phyloP scores from a whole-genome alignment of 2,888 invertebrate genomes.

The Nebria salina region DNA sequence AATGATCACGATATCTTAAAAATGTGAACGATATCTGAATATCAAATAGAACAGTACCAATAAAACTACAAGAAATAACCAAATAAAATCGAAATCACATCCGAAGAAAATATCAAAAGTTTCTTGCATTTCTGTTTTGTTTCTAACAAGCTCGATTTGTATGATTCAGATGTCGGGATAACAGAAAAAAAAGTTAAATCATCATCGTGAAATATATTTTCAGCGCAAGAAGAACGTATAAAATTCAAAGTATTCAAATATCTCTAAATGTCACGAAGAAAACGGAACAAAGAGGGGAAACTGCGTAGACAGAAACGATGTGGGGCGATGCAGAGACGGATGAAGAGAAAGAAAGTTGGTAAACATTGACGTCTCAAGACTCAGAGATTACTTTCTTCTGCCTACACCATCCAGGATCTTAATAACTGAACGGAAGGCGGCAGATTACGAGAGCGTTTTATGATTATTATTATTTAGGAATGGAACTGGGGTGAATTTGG shows the following conservation, averaged over 20 bases:
- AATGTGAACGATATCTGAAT: too few species aligned
- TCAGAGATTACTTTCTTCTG: conserved; percentile 14
- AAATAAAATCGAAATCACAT: not conserved
- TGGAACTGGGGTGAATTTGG: not conserved
- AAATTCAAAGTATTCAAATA: conserved; percentile 22
- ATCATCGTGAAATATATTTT: conserved; percentile 10
- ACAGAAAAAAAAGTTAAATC: conserved; percentile 1
- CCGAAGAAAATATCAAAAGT: not conserved
- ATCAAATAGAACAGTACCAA: not conserved
- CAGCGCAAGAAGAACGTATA: conserved; percentile 9
- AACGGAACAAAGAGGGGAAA: not conserved
- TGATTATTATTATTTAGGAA: conserved; percentile 9
- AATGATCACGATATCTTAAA: too few species aligned
- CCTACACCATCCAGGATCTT: conserved; percentile 8
- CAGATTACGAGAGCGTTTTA: conserved; percentile 19
- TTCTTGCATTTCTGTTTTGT: not conserved
- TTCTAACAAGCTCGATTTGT: conserved; percentile 16
- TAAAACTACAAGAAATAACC: conserved; percentile 4
- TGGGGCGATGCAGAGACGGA: not conserved
- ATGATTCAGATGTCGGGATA: conserved; percentile 19
- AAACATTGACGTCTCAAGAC: conserved; percentile 10
- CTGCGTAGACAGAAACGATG: not conserved
- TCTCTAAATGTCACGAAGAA: conserved; percentile 2
- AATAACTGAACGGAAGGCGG: conserved; percentile 13
- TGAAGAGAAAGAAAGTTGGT: not conserved